Conservation (phyloP, 2,888 invertebrate species). For the Athripsodes cinereus region DNA sequence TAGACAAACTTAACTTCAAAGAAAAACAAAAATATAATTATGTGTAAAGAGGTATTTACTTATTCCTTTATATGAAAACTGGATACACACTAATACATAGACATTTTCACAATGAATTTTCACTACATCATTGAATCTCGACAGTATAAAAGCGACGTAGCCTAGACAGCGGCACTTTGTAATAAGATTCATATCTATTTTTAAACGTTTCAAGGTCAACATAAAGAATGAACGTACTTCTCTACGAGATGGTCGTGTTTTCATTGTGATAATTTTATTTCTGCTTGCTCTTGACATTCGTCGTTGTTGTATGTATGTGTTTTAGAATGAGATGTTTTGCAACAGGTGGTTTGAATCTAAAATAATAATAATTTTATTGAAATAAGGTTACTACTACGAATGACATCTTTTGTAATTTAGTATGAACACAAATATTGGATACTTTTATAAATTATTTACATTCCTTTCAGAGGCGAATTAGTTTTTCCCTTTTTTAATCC, state of each 20-base stretch:
- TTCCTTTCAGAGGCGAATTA: no score
- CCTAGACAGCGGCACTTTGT: slow-evolving; percentile 1
- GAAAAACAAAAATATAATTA: no score
- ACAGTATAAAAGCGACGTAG: no score
- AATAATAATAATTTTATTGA: background rate
- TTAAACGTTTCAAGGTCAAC: background rate
- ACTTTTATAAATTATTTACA: background rate
- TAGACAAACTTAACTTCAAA: no score
- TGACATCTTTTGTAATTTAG: slow-evolving; percentile 7
- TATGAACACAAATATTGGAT: background rate
- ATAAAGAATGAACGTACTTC: background rate
- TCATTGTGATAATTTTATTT: background rate
- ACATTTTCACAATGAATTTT: no score
- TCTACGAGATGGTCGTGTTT: slow-evolving; percentile 1
- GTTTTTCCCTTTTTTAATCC: no score
- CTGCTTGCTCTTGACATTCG: background rate
- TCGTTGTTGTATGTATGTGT: background rate
- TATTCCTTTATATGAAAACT: no score
- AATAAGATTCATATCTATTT: background rate
- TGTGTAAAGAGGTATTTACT: no score
- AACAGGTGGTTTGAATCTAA: slow-evolving; percentile 18
- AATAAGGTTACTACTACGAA: slow-evolving; percentile 3
- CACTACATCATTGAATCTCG: no score
- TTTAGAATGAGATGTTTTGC: slow-evolving; percentile 8
- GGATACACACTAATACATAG: no score